phyloP scores from a whole-genome alignment of 2,113 vertebrate genomes.

The Cryptotis parvus region DNA sequence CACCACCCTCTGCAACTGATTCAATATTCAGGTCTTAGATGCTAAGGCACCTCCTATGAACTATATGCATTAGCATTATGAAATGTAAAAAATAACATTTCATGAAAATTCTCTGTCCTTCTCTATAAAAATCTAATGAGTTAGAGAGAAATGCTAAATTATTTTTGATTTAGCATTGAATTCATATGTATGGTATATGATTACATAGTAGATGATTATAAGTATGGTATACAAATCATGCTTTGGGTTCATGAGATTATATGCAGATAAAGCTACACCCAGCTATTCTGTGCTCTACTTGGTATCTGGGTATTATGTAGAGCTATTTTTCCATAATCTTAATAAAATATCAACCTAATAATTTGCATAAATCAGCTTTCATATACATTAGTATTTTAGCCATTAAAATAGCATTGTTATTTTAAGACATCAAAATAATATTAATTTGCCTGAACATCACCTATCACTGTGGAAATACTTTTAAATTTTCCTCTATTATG shows the following conservation, averaged over 20 bases:
- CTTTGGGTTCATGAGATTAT: slow-evolving; percentile 24
- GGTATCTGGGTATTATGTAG: not conserved
- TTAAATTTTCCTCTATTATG: not conserved
- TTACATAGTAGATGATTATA: not conserved
- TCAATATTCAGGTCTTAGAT: not conserved
- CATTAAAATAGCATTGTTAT: slow-evolving; percentile 14
- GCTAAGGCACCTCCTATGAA: not conserved
- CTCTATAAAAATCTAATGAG: not conserved
- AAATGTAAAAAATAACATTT: slow-evolving; percentile 20
- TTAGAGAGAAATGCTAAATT: not conserved
- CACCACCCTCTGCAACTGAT: not conserved
- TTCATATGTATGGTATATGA: not conserved
- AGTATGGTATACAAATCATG: not conserved
- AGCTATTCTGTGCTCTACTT: not conserved
- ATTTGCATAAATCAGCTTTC: slow-evolving; percentile 4
- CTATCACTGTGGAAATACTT: slow-evolving; percentile 19
- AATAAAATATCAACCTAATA: slow-evolving; percentile 36
- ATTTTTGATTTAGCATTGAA: not conserved
- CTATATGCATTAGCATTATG: not conserved
- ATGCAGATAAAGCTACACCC: slow-evolving; percentile 2
- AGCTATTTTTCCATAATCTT: not conserved
- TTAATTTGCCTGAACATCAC: not conserved
- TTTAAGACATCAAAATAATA: slow-evolving; percentile 41
- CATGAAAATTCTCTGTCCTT: not conserved
- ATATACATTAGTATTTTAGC: slow-evolving; percentile 18